phyloP scores from a whole-genome alignment of 2,113 vertebrate genomes.

The Actinemys pallida region DNA sequence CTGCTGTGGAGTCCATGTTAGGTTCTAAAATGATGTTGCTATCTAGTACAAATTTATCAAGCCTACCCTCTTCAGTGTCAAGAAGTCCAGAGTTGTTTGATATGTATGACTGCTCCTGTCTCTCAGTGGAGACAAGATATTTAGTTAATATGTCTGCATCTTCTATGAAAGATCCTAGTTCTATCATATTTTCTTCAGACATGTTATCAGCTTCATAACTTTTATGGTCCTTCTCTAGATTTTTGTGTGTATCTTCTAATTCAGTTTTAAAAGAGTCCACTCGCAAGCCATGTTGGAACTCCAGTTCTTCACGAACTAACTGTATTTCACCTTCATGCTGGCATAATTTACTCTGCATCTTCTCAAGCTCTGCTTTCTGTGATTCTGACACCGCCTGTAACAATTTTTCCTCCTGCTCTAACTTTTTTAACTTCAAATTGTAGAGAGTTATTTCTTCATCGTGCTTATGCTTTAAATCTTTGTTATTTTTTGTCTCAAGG shows the following conservation, averaged over 20 bases:
- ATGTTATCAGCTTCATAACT: slow-evolving; percentile 49
- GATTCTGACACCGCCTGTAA: background rate
- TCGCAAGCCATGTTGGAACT: slow-evolving; percentile 30
- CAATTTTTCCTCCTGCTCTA: slow-evolving; percentile 46
- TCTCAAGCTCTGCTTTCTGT: slow-evolving; percentile 46
- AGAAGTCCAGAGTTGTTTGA: slow-evolving; percentile 66
- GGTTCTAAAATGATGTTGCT: slow-evolving; percentile 74
- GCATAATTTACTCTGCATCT: slow-evolving; percentile 37
- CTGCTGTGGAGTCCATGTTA: slow-evolving; percentile 22
- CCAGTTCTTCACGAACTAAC: slow-evolving; percentile 58
- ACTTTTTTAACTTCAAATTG: slow-evolving; percentile 56
- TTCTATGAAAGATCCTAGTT: slow-evolving; percentile 24
- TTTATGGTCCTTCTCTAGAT: slow-evolving; percentile 57
- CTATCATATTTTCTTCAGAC: background rate
- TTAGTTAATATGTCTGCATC: slow-evolving; percentile 78
- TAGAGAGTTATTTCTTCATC: slow-evolving; percentile 64
- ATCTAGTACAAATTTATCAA: slow-evolving; percentile 74
- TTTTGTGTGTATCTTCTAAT: slow-evolving; percentile 17
- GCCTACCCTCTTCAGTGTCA: slow-evolving; percentile 74
- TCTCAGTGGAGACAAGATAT: slow-evolving; percentile 76
- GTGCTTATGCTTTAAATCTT: slow-evolving; percentile 28
- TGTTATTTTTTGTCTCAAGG: slow-evolving; percentile 58
- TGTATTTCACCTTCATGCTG: slow-evolving; percentile 47
- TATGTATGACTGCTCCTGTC: slow-evolving; percentile 46
- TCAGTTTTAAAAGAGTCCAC: background rate